These are phyloP conservation scores for Semaprochilodus insignis DNA, from an alignment of 2,797 vertebrate genomes.

Conservation along the genomic window DNA sequence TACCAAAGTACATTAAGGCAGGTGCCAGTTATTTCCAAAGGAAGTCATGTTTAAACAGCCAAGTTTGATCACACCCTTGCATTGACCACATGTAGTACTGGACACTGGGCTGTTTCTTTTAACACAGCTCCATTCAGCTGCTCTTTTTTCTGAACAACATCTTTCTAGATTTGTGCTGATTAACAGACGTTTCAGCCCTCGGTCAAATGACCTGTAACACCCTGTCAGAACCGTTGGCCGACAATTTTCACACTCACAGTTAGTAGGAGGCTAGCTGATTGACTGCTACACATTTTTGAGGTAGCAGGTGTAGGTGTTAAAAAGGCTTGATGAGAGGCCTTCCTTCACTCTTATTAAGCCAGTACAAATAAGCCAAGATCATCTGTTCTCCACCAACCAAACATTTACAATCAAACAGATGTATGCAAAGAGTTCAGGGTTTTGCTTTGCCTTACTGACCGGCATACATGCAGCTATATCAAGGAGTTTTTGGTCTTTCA, in stretches of 20 bases:
- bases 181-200: neutral
- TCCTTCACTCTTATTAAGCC: neutral
- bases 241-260: neutral
- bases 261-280: neutral
- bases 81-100: slow-evolving; percentile 11
- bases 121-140: neutral
- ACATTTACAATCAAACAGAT: neutral
- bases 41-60: neutral
- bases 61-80: neutral
- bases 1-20: neutral
- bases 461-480: too few relatives aligned
- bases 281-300: slow-evolving; percentile 44
- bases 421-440: too few relatives aligned
- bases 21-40: slow-evolving; percentile 4
- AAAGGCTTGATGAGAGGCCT: slow-evolving; percentile 2
- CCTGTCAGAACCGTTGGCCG: neutral
- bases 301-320: slow-evolving; percentile 48
- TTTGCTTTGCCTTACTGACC: too few relatives aligned
- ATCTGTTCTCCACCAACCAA: neutral
- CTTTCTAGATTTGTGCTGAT: neutral
- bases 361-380: slow-evolving; percentile 8
- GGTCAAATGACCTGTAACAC: neutral
- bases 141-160: slow-evolving; percentile 10
- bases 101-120: neutral
- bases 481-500: too few relatives aligned